These are phyloP conservation scores for Papilio demoleus DNA, from an alignment of 2,888 invertebrate species.

Conservation along the genomic window DNA sequence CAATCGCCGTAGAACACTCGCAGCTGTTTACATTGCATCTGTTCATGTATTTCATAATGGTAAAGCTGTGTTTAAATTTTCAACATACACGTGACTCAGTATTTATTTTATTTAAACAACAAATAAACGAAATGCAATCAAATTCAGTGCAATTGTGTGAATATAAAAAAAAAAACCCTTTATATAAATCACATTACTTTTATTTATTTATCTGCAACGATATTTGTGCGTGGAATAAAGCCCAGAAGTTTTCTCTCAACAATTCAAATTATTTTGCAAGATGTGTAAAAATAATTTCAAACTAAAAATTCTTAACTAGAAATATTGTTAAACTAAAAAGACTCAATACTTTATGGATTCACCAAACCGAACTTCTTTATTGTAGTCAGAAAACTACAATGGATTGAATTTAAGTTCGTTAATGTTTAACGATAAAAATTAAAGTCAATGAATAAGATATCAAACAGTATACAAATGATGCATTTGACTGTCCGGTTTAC, in stretches of 20 bases:
- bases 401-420: too few relatives aligned
- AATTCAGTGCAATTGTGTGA: not conserved
- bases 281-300: too few relatives aligned
- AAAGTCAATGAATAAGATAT: constrained; percentile 21
- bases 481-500: constrained; percentile 20
- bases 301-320: not conserved
- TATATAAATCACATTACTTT: not conserved
- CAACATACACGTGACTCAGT: constrained; percentile 6
- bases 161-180: not conserved
- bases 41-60: constrained; percentile 25
- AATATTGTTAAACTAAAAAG: not conserved
- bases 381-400: too few relatives aligned
- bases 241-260: too few relatives aligned
- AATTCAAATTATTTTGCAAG: too few relatives aligned
- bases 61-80: constrained; percentile 25
- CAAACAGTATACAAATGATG: constrained; percentile 16
- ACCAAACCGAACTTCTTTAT: too few relatives aligned
- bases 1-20: constrained; percentile 35
- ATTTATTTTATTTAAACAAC: constrained; percentile 19
- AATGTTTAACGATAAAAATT: not conserved
- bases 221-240: too few relatives aligned
- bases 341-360: not conserved
- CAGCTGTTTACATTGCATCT: constrained; percentile 37
- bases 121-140: constrained; percentile 11
- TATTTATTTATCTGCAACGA: too few relatives aligned